Conservation (phyloP, 2,888 invertebrate genomes). For the Silvanus unidentatus region DNA sequence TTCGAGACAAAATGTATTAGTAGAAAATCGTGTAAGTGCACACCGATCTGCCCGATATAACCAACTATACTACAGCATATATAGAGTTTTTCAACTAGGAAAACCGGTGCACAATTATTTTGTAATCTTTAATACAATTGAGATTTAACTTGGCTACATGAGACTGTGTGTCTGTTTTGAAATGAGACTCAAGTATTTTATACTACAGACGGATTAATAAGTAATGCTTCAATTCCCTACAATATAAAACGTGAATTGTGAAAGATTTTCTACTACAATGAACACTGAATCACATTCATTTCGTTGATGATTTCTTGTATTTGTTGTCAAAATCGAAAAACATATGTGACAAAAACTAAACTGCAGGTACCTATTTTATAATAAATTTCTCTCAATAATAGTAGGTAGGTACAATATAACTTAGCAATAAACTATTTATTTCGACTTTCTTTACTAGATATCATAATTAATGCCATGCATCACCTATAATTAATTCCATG, state of each 20-base stretch:
- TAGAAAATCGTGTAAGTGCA: background rate
- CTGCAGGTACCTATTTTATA: background rate
- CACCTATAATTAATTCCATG: background rate
- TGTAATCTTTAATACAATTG: conserved; percentile 6
- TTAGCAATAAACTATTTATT: background rate
- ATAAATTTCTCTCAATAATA: background rate
- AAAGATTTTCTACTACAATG: conserved; percentile 6
- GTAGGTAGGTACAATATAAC: background rate
- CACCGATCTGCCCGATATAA: background rate
- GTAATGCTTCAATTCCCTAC: conserved; percentile 20
- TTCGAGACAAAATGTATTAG: background rate
- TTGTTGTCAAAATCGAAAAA: too few species aligned
- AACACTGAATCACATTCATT: conserved; percentile 2
- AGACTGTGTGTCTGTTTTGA: conserved; percentile 13
- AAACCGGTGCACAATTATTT: background rate
- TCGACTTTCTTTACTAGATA: too few species aligned
- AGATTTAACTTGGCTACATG: conserved; percentile 23
- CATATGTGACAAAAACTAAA: background rate
- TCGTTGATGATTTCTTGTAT: background rate
- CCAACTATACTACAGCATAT: too few species aligned
- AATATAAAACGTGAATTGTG: background rate
- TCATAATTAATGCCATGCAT: background rate
- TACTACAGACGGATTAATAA: conserved; percentile 29
- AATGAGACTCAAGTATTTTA: conserved; percentile 25
- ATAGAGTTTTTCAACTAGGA: too few species aligned